phyloP scores from a whole-genome alignment of 1,140 invertebrate genomes.

The Arion vulgaris region DNA sequence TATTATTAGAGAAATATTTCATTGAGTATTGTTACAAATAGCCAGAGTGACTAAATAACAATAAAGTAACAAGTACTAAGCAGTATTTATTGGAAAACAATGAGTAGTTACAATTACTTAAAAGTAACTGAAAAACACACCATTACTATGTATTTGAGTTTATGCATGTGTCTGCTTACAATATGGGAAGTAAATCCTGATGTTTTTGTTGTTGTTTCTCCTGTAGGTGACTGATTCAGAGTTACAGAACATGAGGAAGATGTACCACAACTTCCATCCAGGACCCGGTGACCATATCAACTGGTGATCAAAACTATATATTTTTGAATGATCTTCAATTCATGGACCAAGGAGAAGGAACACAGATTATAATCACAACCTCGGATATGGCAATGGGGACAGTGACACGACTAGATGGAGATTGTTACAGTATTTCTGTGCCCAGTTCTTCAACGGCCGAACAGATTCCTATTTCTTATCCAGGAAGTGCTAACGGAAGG shows the following conservation, averaged over 20 bases:
- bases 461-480: conserved; percentile 1
- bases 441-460: conserved; percentile 38
- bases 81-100: too few species aligned
- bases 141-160: too few species aligned
- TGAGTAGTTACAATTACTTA: too few species aligned
- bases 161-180: too few species aligned
- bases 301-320: conserved; percentile 39
- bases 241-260: conserved; percentile 65
- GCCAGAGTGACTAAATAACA: too few species aligned
- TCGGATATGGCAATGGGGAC: background rate
- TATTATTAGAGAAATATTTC: too few species aligned
- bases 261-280: conserved; percentile 27
- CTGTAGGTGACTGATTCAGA: conserved; percentile 66
- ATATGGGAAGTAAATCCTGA: background rate
- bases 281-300: conserved; percentile 14
- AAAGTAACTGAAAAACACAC: too few species aligned
- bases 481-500: background rate
- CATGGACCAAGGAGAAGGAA: conserved; percentile 23
- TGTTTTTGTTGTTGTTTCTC: conserved; percentile 23
- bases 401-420: background rate
- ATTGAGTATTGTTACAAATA: too few species aligned
- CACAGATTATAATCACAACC: conserved; percentile 39
- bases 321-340: conserved; percentile 35
- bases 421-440: conserved; percentile 9
- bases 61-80: too few species aligned